A percentile compares a stretch with the other conserved stretches of the same genome.
Evolutionary conservation across 2,113 vertebrate genomes (phyloP).

Genomic region (Recurvirostra avosetta): DNA sequence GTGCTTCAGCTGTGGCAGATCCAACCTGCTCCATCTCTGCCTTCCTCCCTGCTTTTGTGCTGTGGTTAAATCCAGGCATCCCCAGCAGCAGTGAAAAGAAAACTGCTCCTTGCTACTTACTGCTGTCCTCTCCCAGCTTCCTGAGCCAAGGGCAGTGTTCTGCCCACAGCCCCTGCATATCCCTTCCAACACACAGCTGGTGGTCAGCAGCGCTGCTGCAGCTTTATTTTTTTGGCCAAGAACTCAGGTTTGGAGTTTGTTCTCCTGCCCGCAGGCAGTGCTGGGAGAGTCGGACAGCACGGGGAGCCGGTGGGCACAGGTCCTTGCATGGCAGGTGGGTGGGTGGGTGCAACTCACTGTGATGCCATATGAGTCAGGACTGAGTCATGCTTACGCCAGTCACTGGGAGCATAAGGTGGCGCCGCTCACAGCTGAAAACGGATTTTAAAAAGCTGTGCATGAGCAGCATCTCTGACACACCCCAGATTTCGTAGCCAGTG

Average conservation of each 20-base stretch:
- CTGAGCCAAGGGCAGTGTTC: neutral
- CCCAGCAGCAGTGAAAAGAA: neutral
- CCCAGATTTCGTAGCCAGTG: neutral
- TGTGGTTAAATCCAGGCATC: neutral
- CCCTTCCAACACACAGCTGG: accelerated
- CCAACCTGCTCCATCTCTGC: neutral
- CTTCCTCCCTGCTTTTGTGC: neutral
- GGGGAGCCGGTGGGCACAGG: neutral
- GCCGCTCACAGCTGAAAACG: neutral
- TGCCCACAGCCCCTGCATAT: neutral
- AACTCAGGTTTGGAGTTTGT: neutral
- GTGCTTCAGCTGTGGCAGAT: neutral
- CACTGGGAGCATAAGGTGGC: accelerated
- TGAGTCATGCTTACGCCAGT: neutral
- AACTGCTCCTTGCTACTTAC: neutral
- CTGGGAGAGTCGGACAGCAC: neutral
- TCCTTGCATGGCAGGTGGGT: neutral
- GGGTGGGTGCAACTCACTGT: accelerated
- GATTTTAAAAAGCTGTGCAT: neutral
- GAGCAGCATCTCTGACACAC: neutral
- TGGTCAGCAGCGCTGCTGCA: neutral
- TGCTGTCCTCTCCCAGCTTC: accelerated
- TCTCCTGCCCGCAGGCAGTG: neutral
- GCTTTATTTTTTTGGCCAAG: neutral
- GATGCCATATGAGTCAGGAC: neutral